Base-by-base conservation (phyloP, 2,888 invertebrate genomes). In the Euproctis similis region DNA sequence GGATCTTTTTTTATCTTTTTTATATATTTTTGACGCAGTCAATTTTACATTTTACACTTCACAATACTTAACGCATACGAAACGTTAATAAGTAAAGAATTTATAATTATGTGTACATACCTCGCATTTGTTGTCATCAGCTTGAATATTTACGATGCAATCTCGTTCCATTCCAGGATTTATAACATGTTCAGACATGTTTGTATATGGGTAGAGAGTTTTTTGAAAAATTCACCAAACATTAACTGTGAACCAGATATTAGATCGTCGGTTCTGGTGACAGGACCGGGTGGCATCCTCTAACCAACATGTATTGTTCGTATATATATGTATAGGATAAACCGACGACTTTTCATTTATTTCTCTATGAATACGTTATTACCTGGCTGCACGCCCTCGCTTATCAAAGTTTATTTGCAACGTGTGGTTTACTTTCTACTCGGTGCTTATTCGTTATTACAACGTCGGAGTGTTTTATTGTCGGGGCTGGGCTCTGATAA, bases 321-420 rank as follows among this genome's bases (percentile, higher is more conserved):
- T 69, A 68, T 78, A 72, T n/a, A 4, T 14, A 14, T 6, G 81
- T 82, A n/a, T n/a, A n/a, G n/a, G n/a, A n/a, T n/a, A n/a, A 81
- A 75, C 82, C 77, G 69, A 70, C 76, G 82, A 82, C 84, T 84
- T 84, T 81, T 82, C 84, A 84, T 84, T 84, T 84, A 84, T 84
- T 84, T 84, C 84, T 82, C 82, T 84, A 84, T 84, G 84, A 84
- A 84, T 84, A 84, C 82, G 84, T 82, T 84, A 84, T 84, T 82
- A 84, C 84, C 82, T 82, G n/a, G n/a, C n/a, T n/a, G 77, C 73
- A 81, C 81, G 77, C 78, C 81, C 76, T 69, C 81, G 82, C 84
- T 84, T 84, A 84, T 84, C 82, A 84, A 84, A 84, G 77, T 82
- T 84, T 84, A 84, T 84, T 84, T 82, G 80, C 84, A 78, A 77